phyloP scores from a whole-genome alignment of 2,113 vertebrate species.

The Herpetotheres cachinnans region DNA sequence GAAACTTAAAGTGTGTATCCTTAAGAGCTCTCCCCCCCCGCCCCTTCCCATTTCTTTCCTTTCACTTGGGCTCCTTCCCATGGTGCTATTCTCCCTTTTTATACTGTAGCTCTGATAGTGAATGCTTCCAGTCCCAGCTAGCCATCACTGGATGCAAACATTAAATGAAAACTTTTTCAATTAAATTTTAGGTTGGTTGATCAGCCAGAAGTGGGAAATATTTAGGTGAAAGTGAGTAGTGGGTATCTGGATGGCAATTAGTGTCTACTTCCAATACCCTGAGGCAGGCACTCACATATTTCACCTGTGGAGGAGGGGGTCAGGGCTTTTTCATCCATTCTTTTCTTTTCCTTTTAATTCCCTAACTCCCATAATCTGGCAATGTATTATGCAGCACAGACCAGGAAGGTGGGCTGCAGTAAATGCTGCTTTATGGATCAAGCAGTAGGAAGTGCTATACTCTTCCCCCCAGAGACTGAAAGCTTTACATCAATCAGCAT shows the following conservation, averaged over 20 bases:
- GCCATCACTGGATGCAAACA: not conserved
- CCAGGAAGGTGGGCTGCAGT: slow-evolving; percentile 65
- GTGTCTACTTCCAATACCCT: slow-evolving; percentile 37
- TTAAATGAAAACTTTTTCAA: slow-evolving; percentile 39
- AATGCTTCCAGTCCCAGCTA: slow-evolving; percentile 13
- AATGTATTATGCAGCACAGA: slow-evolving; percentile 66
- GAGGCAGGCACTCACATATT: slow-evolving; percentile 49
- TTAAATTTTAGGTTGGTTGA: slow-evolving; percentile 50
- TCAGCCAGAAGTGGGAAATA: slow-evolving; percentile 47
- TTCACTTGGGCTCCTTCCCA: slow-evolving; percentile 32
- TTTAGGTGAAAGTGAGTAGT: slow-evolving; percentile 32
- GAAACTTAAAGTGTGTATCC: not conserved
- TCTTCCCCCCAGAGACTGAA: slow-evolving; percentile 64
- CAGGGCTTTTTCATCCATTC: slow-evolving; percentile 64
- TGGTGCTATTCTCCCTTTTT: slow-evolving; percentile 5
- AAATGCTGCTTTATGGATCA: slow-evolving; percentile 71
- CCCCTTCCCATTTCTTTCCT: not conserved
- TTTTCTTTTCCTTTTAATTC: slow-evolving; percentile 69
- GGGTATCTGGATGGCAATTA: slow-evolving; percentile 49
- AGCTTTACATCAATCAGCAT: slow-evolving; percentile 73
- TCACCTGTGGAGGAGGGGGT: slow-evolving; percentile 59
- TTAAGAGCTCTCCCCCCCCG: not conserved
- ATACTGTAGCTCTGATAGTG: not conserved
- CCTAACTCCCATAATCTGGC: slow-evolving; percentile 63
- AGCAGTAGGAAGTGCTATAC: slow-evolving; percentile 70